Conservation (phyloP, 1,140 invertebrate species). For the Drosophila bifasciata region DNA sequence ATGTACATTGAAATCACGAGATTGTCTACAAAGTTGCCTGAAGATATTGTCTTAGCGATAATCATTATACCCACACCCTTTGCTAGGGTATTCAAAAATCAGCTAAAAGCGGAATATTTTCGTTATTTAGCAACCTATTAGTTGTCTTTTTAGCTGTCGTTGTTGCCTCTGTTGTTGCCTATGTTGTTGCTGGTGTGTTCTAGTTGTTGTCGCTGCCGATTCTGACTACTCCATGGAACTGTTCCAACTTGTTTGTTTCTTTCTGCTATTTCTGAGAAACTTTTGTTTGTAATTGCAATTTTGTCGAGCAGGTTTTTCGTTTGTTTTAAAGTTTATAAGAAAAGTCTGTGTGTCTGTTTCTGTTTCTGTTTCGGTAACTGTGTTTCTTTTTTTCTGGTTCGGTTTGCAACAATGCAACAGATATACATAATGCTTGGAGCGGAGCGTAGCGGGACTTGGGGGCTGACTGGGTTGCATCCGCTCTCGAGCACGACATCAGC, state of each 20-base stretch:
- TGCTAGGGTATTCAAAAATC: not conserved
- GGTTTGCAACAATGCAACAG: no score
- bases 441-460: constrained; percentile 11
- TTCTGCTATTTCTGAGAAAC: constrained; percentile 59
- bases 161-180: constrained; percentile 30
- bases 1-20: no score
- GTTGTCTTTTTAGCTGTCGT: constrained; percentile 32
- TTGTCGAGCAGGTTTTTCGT: constrained; percentile 69
- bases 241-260: constrained; percentile 58
- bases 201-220: constrained; percentile 30
- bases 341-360: constrained; percentile 40
- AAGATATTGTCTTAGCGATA: no score
- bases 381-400: constrained; percentile 33
- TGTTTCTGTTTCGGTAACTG: not conserved
- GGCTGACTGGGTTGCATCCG: constrained; percentile 53
- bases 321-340: constrained; percentile 40
- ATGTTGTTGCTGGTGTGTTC: constrained; percentile 1
- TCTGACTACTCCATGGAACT: constrained; percentile 31
- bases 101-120: constrained; percentile 60
- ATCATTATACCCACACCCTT: no score
- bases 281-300: constrained; percentile 67
- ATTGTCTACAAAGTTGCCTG: no score
- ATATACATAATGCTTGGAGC: constrained; percentile 46
- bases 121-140: constrained; percentile 70
- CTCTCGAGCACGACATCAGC: constrained; percentile 57